Percentiles rank a stretch among this genome's conserved stretches.
phyloP scores from a whole-genome alignment of 1,140 invertebrate species.

The Tetragonula clypearis region DNA sequence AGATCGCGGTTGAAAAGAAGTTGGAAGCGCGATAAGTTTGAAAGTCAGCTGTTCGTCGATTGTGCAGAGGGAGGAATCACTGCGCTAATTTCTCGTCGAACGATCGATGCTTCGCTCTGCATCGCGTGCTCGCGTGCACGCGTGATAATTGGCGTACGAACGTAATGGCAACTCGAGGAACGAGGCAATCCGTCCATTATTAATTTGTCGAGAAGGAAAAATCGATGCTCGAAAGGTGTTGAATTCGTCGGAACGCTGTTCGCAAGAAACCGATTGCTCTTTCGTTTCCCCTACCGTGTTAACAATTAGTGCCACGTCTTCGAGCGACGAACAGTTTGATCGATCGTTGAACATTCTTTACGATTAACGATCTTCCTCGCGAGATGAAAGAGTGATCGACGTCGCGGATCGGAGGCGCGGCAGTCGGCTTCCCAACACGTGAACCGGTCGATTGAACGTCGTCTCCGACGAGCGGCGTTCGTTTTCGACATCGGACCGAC shows the following conservation, averaged over 20 bases:
- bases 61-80: neutral
- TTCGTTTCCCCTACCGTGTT: neutral
- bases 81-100: neutral
- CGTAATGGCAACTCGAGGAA: neutral
- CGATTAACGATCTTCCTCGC: constrained; percentile 9
- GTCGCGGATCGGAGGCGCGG: neutral
- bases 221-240: neutral
- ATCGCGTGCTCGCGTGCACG: neutral
- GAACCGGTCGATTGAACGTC: neutral
- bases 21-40: neutral
- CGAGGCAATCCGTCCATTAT: neutral
- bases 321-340: constrained; percentile 15
- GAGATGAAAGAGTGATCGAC: neutral
- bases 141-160: neutral
- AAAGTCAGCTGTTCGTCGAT: constrained; percentile 30
- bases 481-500: neutral
- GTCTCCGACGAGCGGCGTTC: neutral
- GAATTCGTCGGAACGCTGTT: neutral
- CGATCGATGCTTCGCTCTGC: neutral
- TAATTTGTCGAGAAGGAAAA: neutral
- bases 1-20: neutral
- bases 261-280: neutral
- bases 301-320: constrained; percentile 42
- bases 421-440: neutral
- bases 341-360: constrained; percentile 39